These are phyloP conservation scores for Phania funesta DNA, from an alignment of 2,888 invertebrate species.

Conservation along the genomic window DNA sequence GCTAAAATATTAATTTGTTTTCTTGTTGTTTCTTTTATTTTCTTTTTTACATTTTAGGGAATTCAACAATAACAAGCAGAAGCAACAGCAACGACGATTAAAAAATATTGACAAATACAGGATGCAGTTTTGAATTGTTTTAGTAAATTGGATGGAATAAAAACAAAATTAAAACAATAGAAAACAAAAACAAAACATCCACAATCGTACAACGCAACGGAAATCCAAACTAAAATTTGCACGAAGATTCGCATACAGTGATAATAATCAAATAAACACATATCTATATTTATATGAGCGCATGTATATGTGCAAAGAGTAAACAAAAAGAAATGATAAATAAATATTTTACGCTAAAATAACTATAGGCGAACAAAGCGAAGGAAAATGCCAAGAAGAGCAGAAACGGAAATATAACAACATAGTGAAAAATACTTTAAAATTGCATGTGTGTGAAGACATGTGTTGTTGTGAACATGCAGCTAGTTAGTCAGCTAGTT, in stretches of 20 bases:
- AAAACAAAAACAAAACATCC: constrained; percentile 2
- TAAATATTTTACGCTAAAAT: constrained; percentile 55
- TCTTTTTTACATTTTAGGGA: constrained; percentile 25
- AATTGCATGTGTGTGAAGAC: neutral
- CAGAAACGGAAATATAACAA: constrained; percentile 2
- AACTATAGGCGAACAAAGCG: constrained; percentile 46
- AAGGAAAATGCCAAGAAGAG: neutral
- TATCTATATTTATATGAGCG: neutral
- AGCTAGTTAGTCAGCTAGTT: constrained; percentile 49
- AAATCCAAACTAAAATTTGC: constrained; percentile 52
- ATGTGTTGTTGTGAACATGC: neutral
- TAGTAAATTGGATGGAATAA: constrained; percentile 51
- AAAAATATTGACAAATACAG: constrained; percentile 60
- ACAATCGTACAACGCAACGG: constrained; percentile 32
- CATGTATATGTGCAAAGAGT: neutral
- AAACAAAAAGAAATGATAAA: constrained; percentile 58
- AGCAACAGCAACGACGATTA: neutral
- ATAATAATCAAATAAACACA: neutral
- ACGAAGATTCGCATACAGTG: constrained; percentile 9
- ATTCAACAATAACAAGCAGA: constrained; percentile 33
- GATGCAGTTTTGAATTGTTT: constrained; percentile 63
- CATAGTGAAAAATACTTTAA: neutral
- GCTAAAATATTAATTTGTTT: constrained; percentile 6
- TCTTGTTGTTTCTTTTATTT: neutral
- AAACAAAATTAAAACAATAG: constrained; percentile 20